These are phyloP conservation scores for Hemibagrus wyckioides DNA, from an alignment of 2,113 vertebrate genomes.

Conservation along the genomic window DNA sequence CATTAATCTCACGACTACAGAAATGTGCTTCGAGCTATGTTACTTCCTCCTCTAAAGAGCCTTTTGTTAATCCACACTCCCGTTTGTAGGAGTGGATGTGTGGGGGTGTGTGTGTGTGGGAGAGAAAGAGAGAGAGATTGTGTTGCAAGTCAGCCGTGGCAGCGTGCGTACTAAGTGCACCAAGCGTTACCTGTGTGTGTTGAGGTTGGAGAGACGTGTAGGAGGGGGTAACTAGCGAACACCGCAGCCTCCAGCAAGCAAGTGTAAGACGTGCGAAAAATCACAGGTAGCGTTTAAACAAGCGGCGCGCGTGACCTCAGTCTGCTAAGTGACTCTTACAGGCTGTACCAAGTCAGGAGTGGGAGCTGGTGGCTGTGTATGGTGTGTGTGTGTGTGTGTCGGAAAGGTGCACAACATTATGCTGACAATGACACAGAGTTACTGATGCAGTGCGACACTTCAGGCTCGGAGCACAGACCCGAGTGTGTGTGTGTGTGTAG, in stretches of 20 bases:
- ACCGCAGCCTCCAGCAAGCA: background rate
- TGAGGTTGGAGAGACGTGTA: background rate
- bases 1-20: background rate
- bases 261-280: background rate
- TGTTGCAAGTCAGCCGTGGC: slow-evolving; percentile 20
- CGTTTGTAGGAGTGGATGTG: slow-evolving; percentile 18
- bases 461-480: slow-evolving; percentile 45
- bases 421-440: slow-evolving; percentile 51
- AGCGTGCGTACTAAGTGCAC: background rate
- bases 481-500: slow-evolving; percentile 54
- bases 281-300: background rate
- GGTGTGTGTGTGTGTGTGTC: background rate
- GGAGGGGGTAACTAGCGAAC: background rate
- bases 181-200: slow-evolving; percentile 15
- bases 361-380: background rate
- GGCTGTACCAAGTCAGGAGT: background rate
- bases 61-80: background rate
- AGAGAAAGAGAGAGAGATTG: background rate
- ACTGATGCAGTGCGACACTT: slow-evolving; percentile 61
- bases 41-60: background rate
- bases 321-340: background rate
- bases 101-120: background rate
- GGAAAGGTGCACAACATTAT: slow-evolving; percentile 30
- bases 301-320: background rate
- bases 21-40: slow-evolving; percentile 5